Percentiles rank a stretch among this genome's conserved stretches.
These are phyloP conservation scores for Fratercula arctica DNA, from an alignment of 2,797 vertebrate genomes.

Conservation along the genomic window DNA sequence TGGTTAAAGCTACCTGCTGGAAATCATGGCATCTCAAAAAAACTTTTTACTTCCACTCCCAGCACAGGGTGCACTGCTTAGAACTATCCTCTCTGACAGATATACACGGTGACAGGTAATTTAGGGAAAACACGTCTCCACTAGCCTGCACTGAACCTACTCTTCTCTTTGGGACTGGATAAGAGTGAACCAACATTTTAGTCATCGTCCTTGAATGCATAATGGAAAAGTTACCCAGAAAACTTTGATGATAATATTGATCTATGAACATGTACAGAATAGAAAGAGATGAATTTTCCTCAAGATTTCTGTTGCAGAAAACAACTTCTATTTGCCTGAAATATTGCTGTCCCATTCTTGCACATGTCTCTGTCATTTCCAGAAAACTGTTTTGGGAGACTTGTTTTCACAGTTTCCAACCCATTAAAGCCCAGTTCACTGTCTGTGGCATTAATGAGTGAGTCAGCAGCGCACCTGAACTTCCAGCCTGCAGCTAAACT, in stretches of 20 bases:
- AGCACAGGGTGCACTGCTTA: background rate
- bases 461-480: background rate
- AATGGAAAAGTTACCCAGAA: background rate
- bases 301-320: background rate
- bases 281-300: background rate
- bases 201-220: background rate
- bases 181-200: background rate
- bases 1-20: background rate
- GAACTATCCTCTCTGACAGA: background rate
- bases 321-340: background rate
- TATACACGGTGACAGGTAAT: background rate
- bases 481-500: background rate
- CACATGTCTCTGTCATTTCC: background rate
- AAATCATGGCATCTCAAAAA: background rate
- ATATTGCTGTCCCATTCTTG: background rate
- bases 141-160: background rate
- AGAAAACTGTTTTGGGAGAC: background rate
- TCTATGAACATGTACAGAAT: background rate
- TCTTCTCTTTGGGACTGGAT: background rate
- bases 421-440: background rate
- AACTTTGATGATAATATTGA: background rate
- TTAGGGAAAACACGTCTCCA: background rate
- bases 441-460: background rate
- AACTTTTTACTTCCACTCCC: background rate
- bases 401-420: background rate